Evolutionary conservation across 2,888 invertebrate genomes (phyloP).

Genomic region (Clivina fossor): DNA sequence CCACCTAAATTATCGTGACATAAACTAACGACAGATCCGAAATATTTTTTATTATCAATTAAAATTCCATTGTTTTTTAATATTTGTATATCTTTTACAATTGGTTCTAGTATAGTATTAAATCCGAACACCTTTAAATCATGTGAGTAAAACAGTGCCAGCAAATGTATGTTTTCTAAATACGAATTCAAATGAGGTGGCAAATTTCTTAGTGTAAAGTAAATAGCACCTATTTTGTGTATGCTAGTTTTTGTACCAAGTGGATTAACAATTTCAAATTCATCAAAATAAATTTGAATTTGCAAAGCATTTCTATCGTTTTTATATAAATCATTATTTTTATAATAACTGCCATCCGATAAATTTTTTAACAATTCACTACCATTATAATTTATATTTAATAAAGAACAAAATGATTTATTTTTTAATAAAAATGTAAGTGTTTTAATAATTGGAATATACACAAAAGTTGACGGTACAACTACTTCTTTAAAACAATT

Average conservation of each 20-base stretch:
- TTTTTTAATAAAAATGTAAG: slow-evolving; percentile 21
- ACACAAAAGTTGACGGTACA: slow-evolving; percentile 16
- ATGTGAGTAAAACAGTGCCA: slow-evolving; percentile 6
- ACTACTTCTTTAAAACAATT: slow-evolving; percentile 4
- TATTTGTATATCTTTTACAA: slow-evolving; percentile 30
- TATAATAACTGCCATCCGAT: neutral
- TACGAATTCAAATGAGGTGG: slow-evolving; percentile 28
- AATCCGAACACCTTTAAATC: slow-evolving; percentile 6
- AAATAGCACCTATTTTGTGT: slow-evolving; percentile 35
- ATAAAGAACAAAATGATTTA: slow-evolving; percentile 11
- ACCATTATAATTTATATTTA: too few species aligned
- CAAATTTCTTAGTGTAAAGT: slow-evolving; percentile 31
- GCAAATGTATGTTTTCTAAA: slow-evolving; percentile 29
- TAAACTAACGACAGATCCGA: slow-evolving; percentile 34
- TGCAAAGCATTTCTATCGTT: slow-evolving; percentile 21
- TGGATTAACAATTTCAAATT: slow-evolving; percentile 31
- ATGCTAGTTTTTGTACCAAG: slow-evolving; percentile 33
- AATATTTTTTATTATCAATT: slow-evolving; percentile 14
- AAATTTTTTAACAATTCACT: neutral
- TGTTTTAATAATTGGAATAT: slow-evolving; percentile 27
- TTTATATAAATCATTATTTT: slow-evolving; percentile 11
- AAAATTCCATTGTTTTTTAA: slow-evolving; percentile 27
- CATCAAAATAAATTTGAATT: slow-evolving; percentile 35
- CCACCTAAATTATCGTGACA: slow-evolving; percentile 39
- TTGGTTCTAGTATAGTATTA: slow-evolving; percentile 26